Evolutionary conservation across 1,140 invertebrate species (phyloP).

Genomic region (Pomacea maculata): DNA sequence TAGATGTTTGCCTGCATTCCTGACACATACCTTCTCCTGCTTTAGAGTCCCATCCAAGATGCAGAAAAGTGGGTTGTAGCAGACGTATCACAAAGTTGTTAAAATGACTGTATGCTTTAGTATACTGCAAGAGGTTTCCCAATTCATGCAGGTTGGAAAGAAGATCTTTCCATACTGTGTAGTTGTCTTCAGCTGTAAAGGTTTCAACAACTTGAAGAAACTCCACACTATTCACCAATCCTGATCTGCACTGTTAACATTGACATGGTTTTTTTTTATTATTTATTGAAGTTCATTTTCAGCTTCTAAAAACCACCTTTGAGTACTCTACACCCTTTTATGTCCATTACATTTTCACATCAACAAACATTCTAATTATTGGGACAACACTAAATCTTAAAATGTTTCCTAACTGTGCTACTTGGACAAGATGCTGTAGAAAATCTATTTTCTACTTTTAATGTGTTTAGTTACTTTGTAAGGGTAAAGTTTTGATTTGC

Average conservation of each 20-base stretch:
- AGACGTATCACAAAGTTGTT: constrained; percentile 77
- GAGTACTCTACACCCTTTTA: too few species aligned
- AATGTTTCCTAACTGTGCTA: too few species aligned
- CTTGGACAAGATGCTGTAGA: too few species aligned
- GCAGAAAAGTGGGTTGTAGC: constrained; percentile 75
- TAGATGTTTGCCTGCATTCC: background rate
- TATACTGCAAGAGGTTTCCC: constrained; percentile 78
- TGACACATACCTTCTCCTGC: constrained; percentile 54
- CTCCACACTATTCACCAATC: constrained; percentile 80
- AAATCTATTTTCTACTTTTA: too few species aligned
- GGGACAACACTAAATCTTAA: too few species aligned
- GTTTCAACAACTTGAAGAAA: constrained; percentile 78
- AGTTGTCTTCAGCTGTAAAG: constrained; percentile 87
- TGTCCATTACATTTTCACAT: too few species aligned
- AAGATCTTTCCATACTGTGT: constrained; percentile 90
- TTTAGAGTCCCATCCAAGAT: constrained; percentile 75
- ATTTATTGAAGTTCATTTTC: too few species aligned
- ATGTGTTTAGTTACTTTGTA: too few species aligned
- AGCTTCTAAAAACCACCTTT: too few species aligned
- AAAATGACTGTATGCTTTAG: constrained; percentile 76
- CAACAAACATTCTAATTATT: too few species aligned
- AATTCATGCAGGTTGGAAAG: constrained; percentile 78
- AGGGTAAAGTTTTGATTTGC: too few species aligned
- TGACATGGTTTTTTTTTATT: background rate
- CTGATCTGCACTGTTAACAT: constrained; percentile 76